Base-by-base conservation (phyloP, 2,113 vertebrate genomes). In the Aleadryas rufinucha region DNA sequence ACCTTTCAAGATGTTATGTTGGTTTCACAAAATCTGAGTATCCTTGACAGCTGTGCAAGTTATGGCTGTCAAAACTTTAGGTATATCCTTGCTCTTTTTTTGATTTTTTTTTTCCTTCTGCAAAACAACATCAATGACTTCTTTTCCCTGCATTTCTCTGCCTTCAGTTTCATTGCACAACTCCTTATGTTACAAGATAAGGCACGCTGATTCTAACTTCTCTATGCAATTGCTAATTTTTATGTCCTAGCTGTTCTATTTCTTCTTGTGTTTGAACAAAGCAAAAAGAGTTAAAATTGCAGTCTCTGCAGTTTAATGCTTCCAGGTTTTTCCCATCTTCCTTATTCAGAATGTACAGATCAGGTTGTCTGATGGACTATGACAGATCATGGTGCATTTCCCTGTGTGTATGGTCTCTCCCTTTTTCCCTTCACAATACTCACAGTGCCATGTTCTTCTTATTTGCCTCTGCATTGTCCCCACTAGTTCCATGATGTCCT, bases 1-100 rank as follows among this genome's bases (percentile, higher is more conserved):
- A 53, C 42, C 30, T 85, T 85, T 96, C 50, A 87, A 85, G 90
- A 86, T 65, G 27, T 64, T 87, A 15, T 35, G 27, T 80, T 59
- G 11, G 7, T 76, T 83, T 87, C 59, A 64, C 35, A 83, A 87
- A 93, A 80, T 50, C 57, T 45, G 24, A 60, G 5, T 65, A 54
- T 83, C 41, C 19, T 63, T 95, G 72, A 74, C 47, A 88, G 63
- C 57, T 84, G 30, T 86, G 19, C 31, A 69, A 84, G 47, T 76
- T 72, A 31, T 13, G 8, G 11, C 66, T 92, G 50, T 90, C 78
- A 86, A 80, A 88, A 88, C 30, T 72, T 78, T 49, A 87, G 49
- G 12, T 53, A 33, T 76, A 64, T 75, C 19, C 22, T 77, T 85
- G 33, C 16, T 79, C 24, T 50, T 50, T 11, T 7, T 82, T 75